phyloP scores from a whole-genome alignment of 2,113 vertebrate genomes.

The Melanostigma gelatinosum region DNA sequence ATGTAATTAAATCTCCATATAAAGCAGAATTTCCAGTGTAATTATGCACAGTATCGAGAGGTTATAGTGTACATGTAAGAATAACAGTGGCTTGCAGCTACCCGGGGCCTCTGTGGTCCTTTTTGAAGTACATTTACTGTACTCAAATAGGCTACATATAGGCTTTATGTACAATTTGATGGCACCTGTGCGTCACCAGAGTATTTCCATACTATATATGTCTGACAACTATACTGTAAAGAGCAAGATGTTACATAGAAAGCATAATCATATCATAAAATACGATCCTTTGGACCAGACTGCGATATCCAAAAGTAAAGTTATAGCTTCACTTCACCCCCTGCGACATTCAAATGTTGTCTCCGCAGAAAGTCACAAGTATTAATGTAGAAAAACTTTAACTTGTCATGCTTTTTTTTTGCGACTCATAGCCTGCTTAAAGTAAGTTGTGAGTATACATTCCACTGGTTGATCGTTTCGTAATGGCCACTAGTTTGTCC shows the following conservation, averaged over 20 bases:
- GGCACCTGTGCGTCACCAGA: background rate
- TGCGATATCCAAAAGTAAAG: background rate
- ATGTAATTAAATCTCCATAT: background rate
- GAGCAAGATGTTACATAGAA: background rate
- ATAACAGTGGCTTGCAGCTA: background rate
- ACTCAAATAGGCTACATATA: no score
- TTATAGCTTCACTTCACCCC: background rate
- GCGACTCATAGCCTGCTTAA: background rate
- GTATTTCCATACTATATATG: background rate
- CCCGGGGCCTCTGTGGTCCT: background rate
- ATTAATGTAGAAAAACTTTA: background rate
- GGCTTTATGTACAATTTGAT: background rate
- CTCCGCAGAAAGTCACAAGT: background rate
- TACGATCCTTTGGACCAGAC: background rate
- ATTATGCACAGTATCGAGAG: background rate
- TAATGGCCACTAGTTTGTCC: conserved; percentile 64
- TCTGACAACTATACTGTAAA: background rate
- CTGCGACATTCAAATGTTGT: background rate
- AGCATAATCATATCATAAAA: background rate
- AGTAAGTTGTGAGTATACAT: background rate
- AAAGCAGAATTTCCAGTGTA: no score
- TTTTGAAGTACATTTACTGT: background rate
- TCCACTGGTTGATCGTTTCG: background rate
- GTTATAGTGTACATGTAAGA: background rate
- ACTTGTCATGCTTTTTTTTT: no score